Base-by-base conservation (phyloP, 1,140 invertebrate species). In the Cotesia glomerata region DNA sequence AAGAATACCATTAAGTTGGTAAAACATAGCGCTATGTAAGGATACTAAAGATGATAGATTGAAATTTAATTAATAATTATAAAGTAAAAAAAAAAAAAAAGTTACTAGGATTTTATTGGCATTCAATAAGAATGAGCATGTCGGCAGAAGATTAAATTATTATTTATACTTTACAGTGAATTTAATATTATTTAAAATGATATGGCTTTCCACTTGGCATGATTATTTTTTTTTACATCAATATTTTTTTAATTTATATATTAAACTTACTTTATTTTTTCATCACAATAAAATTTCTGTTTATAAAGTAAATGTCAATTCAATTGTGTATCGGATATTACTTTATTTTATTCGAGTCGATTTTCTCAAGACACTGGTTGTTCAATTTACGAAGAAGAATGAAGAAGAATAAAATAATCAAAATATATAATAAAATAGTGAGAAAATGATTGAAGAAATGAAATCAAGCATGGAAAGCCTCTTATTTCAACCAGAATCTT, bases 1-100 rank as follows among this genome's bases (percentile, higher is more conserved):
- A 87, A 87, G 86, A 85, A 82, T 86, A 87, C 85, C 84, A 87
- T 87, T 85, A 87, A 82, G 82, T 85, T 87, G 84, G 84, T 87
- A 83, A 87, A 85, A 84, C 86, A 87, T 81, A 86, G 85, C 79
- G 80, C 80, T 80, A 87, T 87, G 86, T 87, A 87, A 87, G 86
- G 85, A 79, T 39, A 52, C 5, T 11, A 45, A 39, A 59, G 14
- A 18, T 69, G 67, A 59, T 32, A 45, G 58, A 36, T 59, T 45
- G n/a, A 65, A 64, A 64, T 54, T 56, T 64, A 58, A n/a, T 16
- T 9, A 52, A 54, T 63, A 2, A 39, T 54, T 59, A 58, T 59
- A 59, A 69, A 65, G 8, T 54, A 35, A 16, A 71, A 39, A 58
- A 34, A 51, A 58, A 67, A 67, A 72, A 49, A 16, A 3, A 65